Evolutionary conservation across 2,888 invertebrate genomes (phyloP).

Genomic region (Arge pagana): DNA sequence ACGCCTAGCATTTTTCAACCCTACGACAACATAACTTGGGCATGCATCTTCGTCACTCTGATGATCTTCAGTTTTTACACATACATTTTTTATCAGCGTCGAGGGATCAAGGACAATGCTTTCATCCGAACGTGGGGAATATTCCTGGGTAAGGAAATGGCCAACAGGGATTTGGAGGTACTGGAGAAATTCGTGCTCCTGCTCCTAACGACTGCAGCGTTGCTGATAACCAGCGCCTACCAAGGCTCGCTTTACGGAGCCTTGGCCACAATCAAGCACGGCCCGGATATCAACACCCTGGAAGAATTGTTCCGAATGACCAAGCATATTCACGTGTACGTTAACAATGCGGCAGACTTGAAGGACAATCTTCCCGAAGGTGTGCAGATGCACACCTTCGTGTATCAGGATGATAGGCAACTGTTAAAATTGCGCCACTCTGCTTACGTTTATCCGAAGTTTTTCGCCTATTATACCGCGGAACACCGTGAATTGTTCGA

Average conservation of each 20-base stretch:
- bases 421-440: constrained; percentile 5
- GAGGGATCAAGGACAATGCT: constrained; percentile 5
- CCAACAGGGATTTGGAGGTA: not conserved
- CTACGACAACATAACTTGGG: constrained; percentile 10
- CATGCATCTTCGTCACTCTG: constrained; percentile 1
- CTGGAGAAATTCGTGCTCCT: constrained; percentile 3
- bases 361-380: not conserved
- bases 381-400: not conserved
- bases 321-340: not conserved
- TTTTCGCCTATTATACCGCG: not conserved
- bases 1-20: constrained; percentile 9
- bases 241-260: constrained; percentile 19
- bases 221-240: constrained; percentile 15
- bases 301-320: not conserved
- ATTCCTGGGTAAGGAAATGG: constrained; percentile 15
- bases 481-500: not conserved
- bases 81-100: not conserved
- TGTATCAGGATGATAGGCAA: not conserved
- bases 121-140: constrained; percentile 4
- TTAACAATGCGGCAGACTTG: not conserved
- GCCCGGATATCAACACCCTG: constrained; percentile 20
- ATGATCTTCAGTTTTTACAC: constrained; percentile 3
- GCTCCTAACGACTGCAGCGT: constrained; percentile 1
- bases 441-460: not conserved
- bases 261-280: constrained; percentile 5